Conservation (phyloP, 2,797 vertebrate species). For the Avahi laniger region DNA sequence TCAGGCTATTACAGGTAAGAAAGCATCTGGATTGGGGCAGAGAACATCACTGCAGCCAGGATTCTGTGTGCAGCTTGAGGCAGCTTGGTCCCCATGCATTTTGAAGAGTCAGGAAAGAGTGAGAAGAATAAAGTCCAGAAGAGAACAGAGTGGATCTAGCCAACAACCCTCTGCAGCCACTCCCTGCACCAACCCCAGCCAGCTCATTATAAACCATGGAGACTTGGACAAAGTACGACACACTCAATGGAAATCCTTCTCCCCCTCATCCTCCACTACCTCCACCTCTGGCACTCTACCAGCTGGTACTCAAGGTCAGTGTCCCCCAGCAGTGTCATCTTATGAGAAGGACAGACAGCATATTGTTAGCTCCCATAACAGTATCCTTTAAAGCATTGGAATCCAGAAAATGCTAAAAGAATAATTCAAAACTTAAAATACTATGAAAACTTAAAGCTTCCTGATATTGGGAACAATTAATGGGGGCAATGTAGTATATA, state of each 20-base stretch:
- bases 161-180: neutral
- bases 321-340: neutral
- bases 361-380: neutral
- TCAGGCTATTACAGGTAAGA: neutral
- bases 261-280: neutral
- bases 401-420: neutral
- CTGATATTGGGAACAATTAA: neutral
- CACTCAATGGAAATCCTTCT: neutral
- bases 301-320: neutral
- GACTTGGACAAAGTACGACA: neutral
- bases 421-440: neutral
- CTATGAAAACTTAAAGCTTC: neutral
- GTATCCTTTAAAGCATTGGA: neutral
- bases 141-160: neutral
- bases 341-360: neutral
- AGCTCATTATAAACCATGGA: neutral
- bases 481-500: neutral
- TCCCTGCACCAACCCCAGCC: neutral
- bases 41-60: neutral
- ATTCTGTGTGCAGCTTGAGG: neutral
- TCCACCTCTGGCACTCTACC: neutral
- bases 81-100: neutral
- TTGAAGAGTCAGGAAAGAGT: neutral
- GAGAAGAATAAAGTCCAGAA: neutral
- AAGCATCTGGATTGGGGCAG: neutral